These are phyloP conservation scores for Dendrocincla fuliginosa DNA, from an alignment of 2,797 vertebrate genomes.

Conservation along the genomic window DNA sequence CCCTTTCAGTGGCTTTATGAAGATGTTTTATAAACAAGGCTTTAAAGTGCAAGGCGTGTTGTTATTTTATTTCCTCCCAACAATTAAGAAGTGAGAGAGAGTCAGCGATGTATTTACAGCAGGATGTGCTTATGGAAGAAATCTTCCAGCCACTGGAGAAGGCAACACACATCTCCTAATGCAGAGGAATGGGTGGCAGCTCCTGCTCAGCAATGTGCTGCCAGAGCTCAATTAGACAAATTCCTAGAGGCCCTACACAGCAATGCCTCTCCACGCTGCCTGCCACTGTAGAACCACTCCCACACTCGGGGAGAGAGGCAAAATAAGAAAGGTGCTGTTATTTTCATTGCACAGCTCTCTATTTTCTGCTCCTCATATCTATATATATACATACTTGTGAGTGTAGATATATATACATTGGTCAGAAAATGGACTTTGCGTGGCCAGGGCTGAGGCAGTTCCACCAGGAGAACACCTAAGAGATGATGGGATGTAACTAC, in stretches of 20 bases:
- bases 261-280: not conserved
- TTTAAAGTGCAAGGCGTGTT: not conserved
- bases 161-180: not conserved
- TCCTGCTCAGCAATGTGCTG: not conserved
- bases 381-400: too few relatives aligned
- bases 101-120: not conserved
- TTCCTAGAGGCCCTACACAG: not conserved
- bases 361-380: not conserved
- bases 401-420: fast-evolving
- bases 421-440: not conserved
- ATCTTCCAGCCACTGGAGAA: not conserved
- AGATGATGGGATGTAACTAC: fast-evolving
- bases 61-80: not conserved
- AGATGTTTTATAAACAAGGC: conserved; percentile 14
- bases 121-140: not conserved
- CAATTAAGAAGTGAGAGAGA: not conserved
- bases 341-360: not conserved
- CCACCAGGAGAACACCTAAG: not conserved
- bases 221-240: conserved; percentile 17
- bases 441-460: not conserved
- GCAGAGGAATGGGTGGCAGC: not conserved
- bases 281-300: conserved; percentile 23
- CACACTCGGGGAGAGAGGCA: not conserved
- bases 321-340: conserved; percentile 15
- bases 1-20: not conserved